A percentile compares a stretch with the other conserved stretches of the same genome.
These are phyloP conservation scores for Oophaga sylvatica DNA, from an alignment of 2,797 vertebrate genomes.

Conservation along the genomic window DNA sequence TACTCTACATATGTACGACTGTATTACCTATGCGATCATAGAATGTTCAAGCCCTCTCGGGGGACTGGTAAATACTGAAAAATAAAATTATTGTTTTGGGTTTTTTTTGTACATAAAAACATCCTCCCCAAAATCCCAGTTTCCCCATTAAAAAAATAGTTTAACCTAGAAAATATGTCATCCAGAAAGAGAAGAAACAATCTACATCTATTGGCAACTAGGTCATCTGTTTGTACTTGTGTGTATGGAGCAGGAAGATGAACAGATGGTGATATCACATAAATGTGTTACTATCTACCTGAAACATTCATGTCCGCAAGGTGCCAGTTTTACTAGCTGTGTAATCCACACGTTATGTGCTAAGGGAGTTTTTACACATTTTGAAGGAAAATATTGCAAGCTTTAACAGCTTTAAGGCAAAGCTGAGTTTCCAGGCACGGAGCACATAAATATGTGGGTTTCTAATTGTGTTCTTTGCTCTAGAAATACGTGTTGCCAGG, in stretches of 20 bases:
- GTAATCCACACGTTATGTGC: conserved; percentile 39
- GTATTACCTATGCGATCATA: too few relatives aligned
- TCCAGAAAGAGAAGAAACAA: too few relatives aligned
- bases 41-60: too few relatives aligned
- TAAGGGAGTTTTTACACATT: conserved; percentile 31
- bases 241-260: not conserved
- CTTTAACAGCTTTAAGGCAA: conserved; percentile 30
- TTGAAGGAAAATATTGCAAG: conserved; percentile 12
- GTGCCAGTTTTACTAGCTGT: conserved; percentile 48
- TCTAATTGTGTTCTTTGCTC: conserved; percentile 12
- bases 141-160: too few relatives aligned
- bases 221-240: not conserved
- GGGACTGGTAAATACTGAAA: too few relatives aligned
- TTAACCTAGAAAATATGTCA: too few relatives aligned
- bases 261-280: conserved; percentile 42
- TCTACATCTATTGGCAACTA: not conserved
- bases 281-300: conserved; percentile 46
- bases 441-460: conserved; percentile 27
- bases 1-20: too few relatives aligned
- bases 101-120: too few relatives aligned
- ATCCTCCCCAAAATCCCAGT: too few relatives aligned
- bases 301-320: conserved; percentile 28
- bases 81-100: too few relatives aligned
- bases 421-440: conserved; percentile 6
- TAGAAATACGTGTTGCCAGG: conserved; percentile 31